A percentile compares a stretch with the other conserved stretches of the same genome.
These are phyloP conservation scores for Haemorhous mexicanus DNA, from an alignment of 2,113 vertebrate genomes.

Conservation along the genomic window DNA sequence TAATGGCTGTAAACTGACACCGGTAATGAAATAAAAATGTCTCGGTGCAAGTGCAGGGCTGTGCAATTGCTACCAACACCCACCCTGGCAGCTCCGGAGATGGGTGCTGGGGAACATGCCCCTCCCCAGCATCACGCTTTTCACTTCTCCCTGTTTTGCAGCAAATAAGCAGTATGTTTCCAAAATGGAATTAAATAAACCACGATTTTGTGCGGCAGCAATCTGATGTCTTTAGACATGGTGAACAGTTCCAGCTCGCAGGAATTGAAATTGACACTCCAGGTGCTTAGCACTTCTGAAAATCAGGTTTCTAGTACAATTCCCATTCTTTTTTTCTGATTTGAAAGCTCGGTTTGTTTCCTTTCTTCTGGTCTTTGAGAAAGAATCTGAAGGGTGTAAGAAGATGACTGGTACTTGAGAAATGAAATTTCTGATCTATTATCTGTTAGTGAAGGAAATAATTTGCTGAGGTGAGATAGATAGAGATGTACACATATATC, in stretches of 20 bases:
- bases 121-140: conserved; percentile 38
- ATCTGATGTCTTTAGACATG: not conserved
- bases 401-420: not conserved
- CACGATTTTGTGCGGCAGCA: not conserved
- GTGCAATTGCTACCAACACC: conserved; percentile 67
- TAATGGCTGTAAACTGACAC: conserved; percentile 85
- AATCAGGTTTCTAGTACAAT: not conserved
- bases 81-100: conserved; percentile 29
- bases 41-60: conserved; percentile 69
- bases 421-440: conserved; percentile 12
- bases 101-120: conserved; percentile 17
- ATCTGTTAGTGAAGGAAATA: conserved; percentile 28
- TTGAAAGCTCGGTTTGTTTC: not conserved
- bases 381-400: not conserved
- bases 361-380: not conserved
- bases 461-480: conserved; percentile 45
- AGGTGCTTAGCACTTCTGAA: conserved; percentile 15
- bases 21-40: conserved; percentile 84
- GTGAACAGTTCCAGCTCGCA: not conserved
- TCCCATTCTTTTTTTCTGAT: not conserved
- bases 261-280: conserved; percentile 7
- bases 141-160: not conserved
- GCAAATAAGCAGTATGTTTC: not conserved
- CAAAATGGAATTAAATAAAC: not conserved
- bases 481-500: not conserved